Conservation (phyloP, 1,140 invertebrate genomes). For the Lepidurus couesii region DNA sequence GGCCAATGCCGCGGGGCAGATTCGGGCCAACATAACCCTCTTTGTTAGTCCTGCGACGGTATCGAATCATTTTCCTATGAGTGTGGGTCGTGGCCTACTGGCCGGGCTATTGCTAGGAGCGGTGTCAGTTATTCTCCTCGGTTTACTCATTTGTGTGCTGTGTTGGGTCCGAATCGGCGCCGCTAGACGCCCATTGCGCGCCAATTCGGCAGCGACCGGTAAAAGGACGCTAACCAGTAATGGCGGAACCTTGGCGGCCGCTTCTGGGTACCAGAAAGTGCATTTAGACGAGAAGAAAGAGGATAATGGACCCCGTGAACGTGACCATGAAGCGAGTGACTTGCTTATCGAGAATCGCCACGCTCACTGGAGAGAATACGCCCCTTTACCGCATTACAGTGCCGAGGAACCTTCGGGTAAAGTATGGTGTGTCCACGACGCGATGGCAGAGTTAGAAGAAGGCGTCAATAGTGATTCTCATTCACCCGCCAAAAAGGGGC, state of each 20-base stretch:
- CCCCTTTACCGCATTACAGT: background rate
- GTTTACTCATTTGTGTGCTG: slow-evolving; percentile 4
- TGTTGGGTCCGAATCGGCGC: background rate
- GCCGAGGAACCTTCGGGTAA: background rate
- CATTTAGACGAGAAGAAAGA: background rate
- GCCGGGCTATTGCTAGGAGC: background rate
- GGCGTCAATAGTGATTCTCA: background rate
- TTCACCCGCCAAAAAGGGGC: background rate
- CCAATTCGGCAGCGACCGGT: background rate
- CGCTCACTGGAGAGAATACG: slow-evolving; percentile 12
- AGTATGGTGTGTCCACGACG: background rate
- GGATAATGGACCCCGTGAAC: background rate
- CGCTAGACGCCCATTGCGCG: background rate
- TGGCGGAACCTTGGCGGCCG: background rate
- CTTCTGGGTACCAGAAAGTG: background rate
- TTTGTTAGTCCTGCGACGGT: background rate
- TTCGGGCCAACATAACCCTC: slow-evolving; percentile 27
- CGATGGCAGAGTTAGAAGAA: background rate
- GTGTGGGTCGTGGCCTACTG: background rate
- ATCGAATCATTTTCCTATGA: background rate
- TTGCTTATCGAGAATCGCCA: background rate
- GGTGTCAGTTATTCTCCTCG: background rate
- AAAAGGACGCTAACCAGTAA: background rate
- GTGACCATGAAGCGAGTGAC: background rate
- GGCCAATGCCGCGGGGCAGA: slow-evolving; percentile 27